These are phyloP conservation scores for Vesta saturnalis DNA, from an alignment of 2,888 invertebrate species.

Conservation along the genomic window DNA sequence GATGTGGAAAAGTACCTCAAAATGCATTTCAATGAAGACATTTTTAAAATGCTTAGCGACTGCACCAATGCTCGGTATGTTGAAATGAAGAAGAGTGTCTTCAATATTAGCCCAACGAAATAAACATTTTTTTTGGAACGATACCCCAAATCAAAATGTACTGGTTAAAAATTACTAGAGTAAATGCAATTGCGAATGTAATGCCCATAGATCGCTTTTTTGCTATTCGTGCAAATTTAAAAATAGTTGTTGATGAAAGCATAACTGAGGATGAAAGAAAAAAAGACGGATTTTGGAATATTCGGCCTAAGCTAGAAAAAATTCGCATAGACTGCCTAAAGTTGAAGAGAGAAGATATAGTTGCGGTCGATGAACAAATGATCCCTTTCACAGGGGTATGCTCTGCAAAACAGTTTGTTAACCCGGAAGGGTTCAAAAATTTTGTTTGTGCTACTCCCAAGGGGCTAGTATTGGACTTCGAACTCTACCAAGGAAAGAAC, in stretches of 20 bases:
- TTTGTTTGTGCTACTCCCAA: not conserved
- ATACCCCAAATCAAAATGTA: constrained; percentile 35
- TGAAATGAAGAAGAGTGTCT: too few relatives aligned
- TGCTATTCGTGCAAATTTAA: constrained; percentile 29
- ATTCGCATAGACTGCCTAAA: constrained; percentile 9
- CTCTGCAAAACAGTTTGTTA: constrained; percentile 37
- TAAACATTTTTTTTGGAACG: constrained; percentile 30
- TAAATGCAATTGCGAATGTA: constrained; percentile 19
- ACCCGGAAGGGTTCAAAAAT: too few relatives aligned
- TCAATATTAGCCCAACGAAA: constrained; percentile 8
- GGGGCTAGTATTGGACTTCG: not conserved
- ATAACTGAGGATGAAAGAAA: constrained; percentile 27
- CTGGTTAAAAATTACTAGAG: constrained; percentile 34
- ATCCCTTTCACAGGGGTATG: constrained; percentile 27
- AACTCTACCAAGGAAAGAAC: not conserved
- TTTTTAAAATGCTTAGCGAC: too few relatives aligned
- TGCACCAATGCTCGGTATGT: too few relatives aligned
- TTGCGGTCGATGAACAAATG: constrained; percentile 34
- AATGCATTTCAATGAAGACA: too few relatives aligned
- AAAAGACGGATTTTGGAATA: not conserved
- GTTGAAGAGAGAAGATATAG: constrained; percentile 14
- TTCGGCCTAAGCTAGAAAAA: constrained; percentile 7
- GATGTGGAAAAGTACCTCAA: too few relatives aligned
- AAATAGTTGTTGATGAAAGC: too few relatives aligned
- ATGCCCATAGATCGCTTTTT: constrained; percentile 16